Evolutionary conservation across 2,797 vertebrate genomes (phyloP).

Genomic region (Galaxias olidus): DNA sequence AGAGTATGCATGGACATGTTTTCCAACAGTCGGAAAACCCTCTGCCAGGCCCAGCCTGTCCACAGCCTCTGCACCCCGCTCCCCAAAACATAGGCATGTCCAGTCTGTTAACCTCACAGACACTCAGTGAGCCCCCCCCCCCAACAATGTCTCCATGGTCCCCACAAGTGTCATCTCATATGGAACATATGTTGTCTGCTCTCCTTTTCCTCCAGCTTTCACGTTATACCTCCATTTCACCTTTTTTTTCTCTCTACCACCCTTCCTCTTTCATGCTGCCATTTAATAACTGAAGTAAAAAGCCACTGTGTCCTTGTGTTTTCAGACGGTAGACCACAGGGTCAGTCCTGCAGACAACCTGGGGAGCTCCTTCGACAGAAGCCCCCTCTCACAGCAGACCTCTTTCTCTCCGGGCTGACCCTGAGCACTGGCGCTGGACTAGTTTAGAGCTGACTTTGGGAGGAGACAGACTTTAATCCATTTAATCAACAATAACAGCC

Average conservation of each 20-base stretch:
- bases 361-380: conserved; percentile 56
- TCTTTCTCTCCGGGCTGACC: conserved; percentile 60
- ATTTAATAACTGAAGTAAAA: conserved; percentile 54
- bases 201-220: conserved; percentile 1
- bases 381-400: conserved; percentile 46
- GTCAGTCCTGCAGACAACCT: conserved; percentile 32
- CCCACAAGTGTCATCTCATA: neutral
- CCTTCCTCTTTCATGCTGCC: conserved; percentile 35
- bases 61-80: conserved; percentile 14
- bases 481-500: conserved; percentile 80
- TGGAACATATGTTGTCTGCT: neutral
- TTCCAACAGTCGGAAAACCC: conserved; percentile 25
- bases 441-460: conserved; percentile 68
- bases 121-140: conserved; percentile 15
- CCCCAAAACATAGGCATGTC: conserved; percentile 19
- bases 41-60: conserved; percentile 26
- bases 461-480: conserved; percentile 74
- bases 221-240: conserved; percentile 14
- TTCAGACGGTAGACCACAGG: conserved; percentile 14
- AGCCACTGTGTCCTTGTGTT: conserved; percentile 45
- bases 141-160: neutral
- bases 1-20: conserved; percentile 46
- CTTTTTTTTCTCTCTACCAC: conserved; percentile 42
- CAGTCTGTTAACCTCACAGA: conserved; percentile 21
- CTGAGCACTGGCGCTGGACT: conserved; percentile 50